Base-by-base conservation (phyloP, 2,113 vertebrate species). In the Misgurnus mizolepis region DNA sequence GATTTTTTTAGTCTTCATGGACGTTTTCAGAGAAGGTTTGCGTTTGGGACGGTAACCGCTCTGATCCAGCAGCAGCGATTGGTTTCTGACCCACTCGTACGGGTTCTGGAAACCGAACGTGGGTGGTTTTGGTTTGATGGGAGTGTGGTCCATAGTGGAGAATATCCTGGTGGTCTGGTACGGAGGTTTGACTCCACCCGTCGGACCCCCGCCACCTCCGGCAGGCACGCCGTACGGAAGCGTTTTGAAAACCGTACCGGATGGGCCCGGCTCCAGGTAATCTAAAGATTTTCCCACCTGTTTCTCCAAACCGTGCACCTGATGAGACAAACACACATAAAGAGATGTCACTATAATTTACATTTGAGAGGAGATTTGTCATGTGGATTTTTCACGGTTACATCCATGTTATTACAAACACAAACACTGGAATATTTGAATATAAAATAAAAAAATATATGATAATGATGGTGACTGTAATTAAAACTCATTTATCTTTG, bases 1-100 rank as follows among this genome's bases (percentile, higher is more conserved):
- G 68, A 98, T 97, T 91, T 98, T 99, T 89, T 97, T 98, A 88
- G 94, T 91, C 80, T 97, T 96, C 90, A 91, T 88, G 62, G 94
- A 88, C 0, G 94, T 93, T n/a, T 97, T 97, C 81, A 95, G 88
- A 0, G 90, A 89, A 41, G 96, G 96, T 87, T 98, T 98, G 84
- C 96, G 95, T 70, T 95, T 96, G 67, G 92, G 86, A 8, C 93
- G 95, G 88, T 92, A 93, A 64, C 85, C 93, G 0, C 86, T 94
- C 79, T 91, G 91, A 65, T 95, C 94, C 18, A 90, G 84, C 0
- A 88, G 85, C 0, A 87, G 87, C 0, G 92, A 94, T 83, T 95
- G 95, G 75, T 95, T 97, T 73, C 93, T 90, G 75, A 89, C 86
- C 84, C 92, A 90, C 60, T 94, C 94, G 60, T 95, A 94, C 0